These are phyloP conservation scores for Paguma larvata DNA, from an alignment of 2,797 vertebrate genomes.

Conservation along the genomic window DNA sequence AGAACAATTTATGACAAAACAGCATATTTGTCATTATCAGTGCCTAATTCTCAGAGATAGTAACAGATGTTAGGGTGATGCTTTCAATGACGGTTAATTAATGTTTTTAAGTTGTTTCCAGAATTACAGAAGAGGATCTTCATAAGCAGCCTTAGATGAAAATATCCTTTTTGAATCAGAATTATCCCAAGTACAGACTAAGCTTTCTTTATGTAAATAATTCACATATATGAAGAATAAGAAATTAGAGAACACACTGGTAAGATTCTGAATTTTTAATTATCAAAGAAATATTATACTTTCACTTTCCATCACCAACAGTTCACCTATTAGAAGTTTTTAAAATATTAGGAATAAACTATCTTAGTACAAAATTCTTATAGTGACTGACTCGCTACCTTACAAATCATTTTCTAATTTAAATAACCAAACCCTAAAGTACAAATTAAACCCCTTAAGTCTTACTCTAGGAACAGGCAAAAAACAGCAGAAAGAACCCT, in stretches of 20 bases:
- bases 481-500: neutral
- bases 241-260: neutral
- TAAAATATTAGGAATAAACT: slow-evolving; percentile 13
- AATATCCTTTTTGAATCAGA: neutral
- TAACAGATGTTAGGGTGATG: neutral
- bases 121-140: neutral
- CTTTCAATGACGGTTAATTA: slow-evolving; percentile 3
- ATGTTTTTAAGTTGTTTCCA: neutral
- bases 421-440: neutral
- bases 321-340: neutral
- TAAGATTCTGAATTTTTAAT: neutral
- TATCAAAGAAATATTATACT: neutral
- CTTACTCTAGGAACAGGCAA: neutral
- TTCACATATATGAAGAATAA: neutral
- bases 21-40: neutral
- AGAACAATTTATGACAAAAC: neutral
- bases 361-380: neutral
- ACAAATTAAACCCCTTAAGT: neutral
- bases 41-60: neutral
- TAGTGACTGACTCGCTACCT: neutral
- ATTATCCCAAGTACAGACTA: neutral
- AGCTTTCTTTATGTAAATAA: neutral
- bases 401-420: neutral
- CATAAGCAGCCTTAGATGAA: slow-evolving; percentile 9
- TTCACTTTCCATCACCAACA: neutral